Base-by-base conservation (phyloP, 2,797 vertebrate species). In the Tokudaia tokunoshimensis region DNA sequence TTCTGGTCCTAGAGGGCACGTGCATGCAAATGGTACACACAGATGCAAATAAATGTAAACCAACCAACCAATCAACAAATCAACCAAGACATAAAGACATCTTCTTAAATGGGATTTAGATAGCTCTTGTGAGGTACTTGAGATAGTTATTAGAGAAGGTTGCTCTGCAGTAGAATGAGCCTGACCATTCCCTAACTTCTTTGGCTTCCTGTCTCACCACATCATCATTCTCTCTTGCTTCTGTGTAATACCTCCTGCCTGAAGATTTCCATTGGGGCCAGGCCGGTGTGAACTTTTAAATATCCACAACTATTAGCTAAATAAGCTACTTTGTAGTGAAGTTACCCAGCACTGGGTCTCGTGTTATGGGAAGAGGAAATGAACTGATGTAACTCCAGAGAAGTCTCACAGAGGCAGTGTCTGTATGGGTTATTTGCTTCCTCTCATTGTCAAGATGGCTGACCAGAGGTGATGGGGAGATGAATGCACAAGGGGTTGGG, bases 1-100 rank as follows among this genome's bases (percentile, higher is more conserved):
- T 74, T 72, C 37, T 22, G 6, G 22, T 20, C 22, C 26, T 0
- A 2, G n/a, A 11, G 17, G 37, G 3, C 2, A 12, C 11, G 34
- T n/a, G 19, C 3, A 19, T 6, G 8, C 15, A 22, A 65, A 34
- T 34, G 17, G 19, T 50, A 14, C 19, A 34, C 61, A 85, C 41
- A 67, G 34, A 34, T 11, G 50, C 83, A 50, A 44, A 50, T 22
- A n/a, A 47, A 50, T 67, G 31, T 19, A 47, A 70, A n/a, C 8
- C 34, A 65, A 8, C 15, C 34, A 70, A 3, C 29, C 15, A 70
- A 70, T 2, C 67, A n/a, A n/a, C 31, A 31, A 70, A n/a, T 34
- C 67, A 70, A n/a, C 15, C 13, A 67, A n/a, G n/a, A 70, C 15
- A n/a, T 9, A 70, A 70, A 70, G n/a, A n/a, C n/a, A 19, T n/a